Conservation (phyloP, 2,113 vertebrate species). For the Aspiorhynchus laticeps region DNA sequence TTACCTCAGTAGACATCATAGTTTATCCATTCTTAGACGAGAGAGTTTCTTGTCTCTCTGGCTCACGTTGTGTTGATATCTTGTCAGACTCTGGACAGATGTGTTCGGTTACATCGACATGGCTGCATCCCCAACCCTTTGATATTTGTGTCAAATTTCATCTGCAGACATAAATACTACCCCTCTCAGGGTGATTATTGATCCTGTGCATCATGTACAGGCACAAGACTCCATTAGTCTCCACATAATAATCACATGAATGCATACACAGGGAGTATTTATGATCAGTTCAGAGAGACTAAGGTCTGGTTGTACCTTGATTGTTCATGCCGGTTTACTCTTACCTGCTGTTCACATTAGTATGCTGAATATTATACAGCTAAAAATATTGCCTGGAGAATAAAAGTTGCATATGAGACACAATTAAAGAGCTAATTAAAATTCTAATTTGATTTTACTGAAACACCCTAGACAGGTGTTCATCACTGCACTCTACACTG, state of each 20-base stretch:
- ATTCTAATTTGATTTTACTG: constrained; percentile 6
- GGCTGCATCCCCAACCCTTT: constrained; percentile 50
- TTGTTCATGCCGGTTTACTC: neutral
- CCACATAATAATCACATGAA: constrained; percentile 57
- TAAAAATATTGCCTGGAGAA: neutral
- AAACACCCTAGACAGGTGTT: neutral
- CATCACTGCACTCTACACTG: neutral
- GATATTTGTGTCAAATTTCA: constrained; percentile 67
- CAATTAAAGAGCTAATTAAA: neutral
- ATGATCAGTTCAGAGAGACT: neutral
- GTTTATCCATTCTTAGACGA: neutral
- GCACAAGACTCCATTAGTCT: constrained; percentile 58
- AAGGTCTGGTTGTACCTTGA: neutral
- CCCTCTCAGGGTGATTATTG: constrained; percentile 61
- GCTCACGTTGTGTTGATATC: neutral
- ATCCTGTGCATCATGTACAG: constrained; percentile 72
- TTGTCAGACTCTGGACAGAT: constrained; percentile 11
- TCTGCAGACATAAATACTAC: constrained; percentile 52
- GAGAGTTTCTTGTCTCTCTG: neutral
- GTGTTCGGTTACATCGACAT: constrained; percentile 11
- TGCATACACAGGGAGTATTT: constrained; percentile 19
- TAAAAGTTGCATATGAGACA: neutral
- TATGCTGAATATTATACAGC: neutral
- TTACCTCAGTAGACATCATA: neutral
- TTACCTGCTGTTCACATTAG: neutral